phyloP scores from a whole-genome alignment of 2,113 vertebrate species.

The Tichodroma muraria region DNA sequence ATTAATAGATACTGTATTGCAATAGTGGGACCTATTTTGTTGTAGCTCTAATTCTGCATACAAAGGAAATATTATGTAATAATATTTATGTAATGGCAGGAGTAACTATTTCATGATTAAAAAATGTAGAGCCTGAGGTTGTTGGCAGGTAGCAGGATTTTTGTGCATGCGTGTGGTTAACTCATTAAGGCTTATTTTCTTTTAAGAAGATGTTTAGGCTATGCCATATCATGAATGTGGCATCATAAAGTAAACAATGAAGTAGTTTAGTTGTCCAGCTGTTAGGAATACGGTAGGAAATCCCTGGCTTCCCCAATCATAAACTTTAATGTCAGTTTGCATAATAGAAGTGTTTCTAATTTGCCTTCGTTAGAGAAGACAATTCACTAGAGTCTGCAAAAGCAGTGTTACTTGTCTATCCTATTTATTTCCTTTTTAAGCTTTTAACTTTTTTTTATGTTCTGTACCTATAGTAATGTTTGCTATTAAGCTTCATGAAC shows the following conservation, averaged over 20 bases:
- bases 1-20: neutral
- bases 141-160: slow-evolving; percentile 46
- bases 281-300: slow-evolving; percentile 8
- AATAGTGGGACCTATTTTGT: neutral
- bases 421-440: neutral
- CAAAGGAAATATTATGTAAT: slow-evolving; percentile 58
- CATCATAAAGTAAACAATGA: slow-evolving; percentile 45
- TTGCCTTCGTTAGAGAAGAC: neutral
- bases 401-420: neutral
- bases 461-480: neutral
- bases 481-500: neutral
- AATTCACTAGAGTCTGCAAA: neutral
- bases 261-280: slow-evolving; percentile 35
- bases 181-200: slow-evolving; percentile 44
- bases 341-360: slow-evolving; percentile 32
- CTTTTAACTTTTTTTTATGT: neutral
- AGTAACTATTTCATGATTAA: slow-evolving; percentile 50
- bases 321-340: slow-evolving; percentile 30
- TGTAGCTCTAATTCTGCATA: slow-evolving; percentile 20
- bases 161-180: slow-evolving; percentile 37
- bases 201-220: slow-evolving; percentile 20
- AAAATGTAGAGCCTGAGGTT: slow-evolving; percentile 45
- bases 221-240: slow-evolving; percentile 14
- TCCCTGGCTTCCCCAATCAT: slow-evolving; percentile 13
- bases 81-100: slow-evolving; percentile 54